These are phyloP conservation scores for Ichneumoninae sp. DNA, from an alignment of 2,888 invertebrate genomes.

Conservation along the genomic window DNA sequence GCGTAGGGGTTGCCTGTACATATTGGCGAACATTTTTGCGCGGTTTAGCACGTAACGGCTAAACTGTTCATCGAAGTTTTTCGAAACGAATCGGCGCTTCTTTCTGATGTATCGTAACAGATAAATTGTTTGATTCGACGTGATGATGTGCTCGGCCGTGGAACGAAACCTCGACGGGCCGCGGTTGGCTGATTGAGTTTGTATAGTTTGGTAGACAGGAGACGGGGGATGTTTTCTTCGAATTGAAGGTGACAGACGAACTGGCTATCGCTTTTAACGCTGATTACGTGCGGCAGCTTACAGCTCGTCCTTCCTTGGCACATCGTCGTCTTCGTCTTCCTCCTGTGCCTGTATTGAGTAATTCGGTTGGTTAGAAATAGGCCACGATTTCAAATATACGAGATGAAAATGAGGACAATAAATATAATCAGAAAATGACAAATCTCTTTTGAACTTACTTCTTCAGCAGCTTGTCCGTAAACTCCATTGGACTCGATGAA, in stretches of 20 bases:
- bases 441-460: constrained; percentile 83
- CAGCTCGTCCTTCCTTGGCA: constrained; percentile 91
- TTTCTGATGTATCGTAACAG: neutral
- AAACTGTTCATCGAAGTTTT: neutral
- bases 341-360: constrained; percentile 85
- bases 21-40: constrained; percentile 6
- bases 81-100: neutral
- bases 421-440: neutral
- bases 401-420: no score
- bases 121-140: constrained; percentile 1
- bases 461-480: constrained; percentile 89
- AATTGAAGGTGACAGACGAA: constrained; percentile 46
- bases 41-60: neutral
- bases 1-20: neutral
- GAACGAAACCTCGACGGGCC: neutral
- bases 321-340: constrained; percentile 90
- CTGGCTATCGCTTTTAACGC: constrained; percentile 66
- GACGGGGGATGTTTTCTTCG: constrained; percentile 29
- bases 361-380: constrained; percentile 26
- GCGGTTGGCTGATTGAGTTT: constrained; percentile 19
- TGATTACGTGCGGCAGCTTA: constrained; percentile 84
- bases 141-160: neutral
- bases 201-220: constrained; percentile 29
- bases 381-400: neutral
- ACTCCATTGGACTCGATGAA: constrained; percentile 97